A percentile compares a stretch with the other conserved stretches of the same genome.
Conservation (phyloP, 2,113 vertebrate species). For the Cebidichthys violaceus region DNA sequence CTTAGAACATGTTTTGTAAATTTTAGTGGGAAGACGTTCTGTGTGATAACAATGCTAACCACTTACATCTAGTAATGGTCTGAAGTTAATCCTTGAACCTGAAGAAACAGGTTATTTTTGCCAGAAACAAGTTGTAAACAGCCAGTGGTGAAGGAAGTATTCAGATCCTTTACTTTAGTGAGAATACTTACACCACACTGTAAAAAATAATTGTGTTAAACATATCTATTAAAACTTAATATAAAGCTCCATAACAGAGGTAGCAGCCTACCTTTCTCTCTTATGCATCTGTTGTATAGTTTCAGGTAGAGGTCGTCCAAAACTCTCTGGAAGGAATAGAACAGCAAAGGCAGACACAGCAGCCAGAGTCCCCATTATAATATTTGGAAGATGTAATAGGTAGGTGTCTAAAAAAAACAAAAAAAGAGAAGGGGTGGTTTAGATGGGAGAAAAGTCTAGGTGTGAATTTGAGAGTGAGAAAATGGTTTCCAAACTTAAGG, state of each 20-base stretch:
- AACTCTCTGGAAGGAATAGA: conserved; percentile 90
- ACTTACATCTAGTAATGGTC: neutral
- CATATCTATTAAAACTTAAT: neutral
- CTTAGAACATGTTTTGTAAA: neutral
- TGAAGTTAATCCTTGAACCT: neutral
- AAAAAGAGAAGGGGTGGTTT: neutral
- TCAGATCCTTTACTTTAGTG: neutral
- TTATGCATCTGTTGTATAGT: conserved; percentile 87
- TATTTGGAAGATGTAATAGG: conserved; percentile 87
- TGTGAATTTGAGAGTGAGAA: neutral
- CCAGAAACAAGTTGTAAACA: neutral
- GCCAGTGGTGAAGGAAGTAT: neutral
- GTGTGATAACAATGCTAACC: neutral
- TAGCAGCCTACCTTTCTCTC: conserved; percentile 80
- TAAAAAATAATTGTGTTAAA: neutral
- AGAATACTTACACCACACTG: neutral
- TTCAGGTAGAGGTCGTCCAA: conserved; percentile 87
- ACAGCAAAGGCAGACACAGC: conserved; percentile 83
- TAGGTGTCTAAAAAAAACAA: conserved; percentile 79
- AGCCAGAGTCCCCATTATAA: conserved; percentile 86
- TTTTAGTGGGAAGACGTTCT: neutral
- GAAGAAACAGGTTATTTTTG: neutral
- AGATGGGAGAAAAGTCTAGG: neutral
- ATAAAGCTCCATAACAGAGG: neutral
- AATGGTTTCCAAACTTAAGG: neutral